These are phyloP conservation scores for Istiophorus platypterus DNA, from an alignment of 2,113 vertebrate genomes.

Conservation along the genomic window DNA sequence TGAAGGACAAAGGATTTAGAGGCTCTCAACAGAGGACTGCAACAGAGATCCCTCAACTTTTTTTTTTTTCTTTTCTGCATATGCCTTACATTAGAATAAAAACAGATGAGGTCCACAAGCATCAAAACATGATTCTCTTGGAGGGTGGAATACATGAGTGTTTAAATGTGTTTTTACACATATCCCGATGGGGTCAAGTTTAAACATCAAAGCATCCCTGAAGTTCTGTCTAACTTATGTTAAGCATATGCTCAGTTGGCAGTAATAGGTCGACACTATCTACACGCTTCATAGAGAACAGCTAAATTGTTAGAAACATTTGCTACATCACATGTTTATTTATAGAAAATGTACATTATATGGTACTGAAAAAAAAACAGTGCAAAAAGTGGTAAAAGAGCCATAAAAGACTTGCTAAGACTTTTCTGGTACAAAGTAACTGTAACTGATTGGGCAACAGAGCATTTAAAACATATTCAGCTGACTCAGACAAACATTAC, in stretches of 20 bases:
- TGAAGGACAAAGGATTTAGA: conserved; percentile 70
- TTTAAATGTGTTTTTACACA: conserved; percentile 30
- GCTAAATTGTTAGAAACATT: conserved; percentile 5
- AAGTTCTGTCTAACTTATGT: conserved; percentile 33
- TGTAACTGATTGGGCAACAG: background rate
- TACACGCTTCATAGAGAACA: conserved; percentile 13
- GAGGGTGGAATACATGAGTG: conserved; percentile 5
- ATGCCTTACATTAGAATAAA: conserved; percentile 55
- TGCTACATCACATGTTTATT: conserved; percentile 9
- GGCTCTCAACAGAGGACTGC: conserved; percentile 46
- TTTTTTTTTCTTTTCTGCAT: conserved; percentile 1
- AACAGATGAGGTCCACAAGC: conserved; percentile 55
- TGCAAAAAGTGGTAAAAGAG: conserved; percentile 21
- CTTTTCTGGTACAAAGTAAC: conserved; percentile 12
- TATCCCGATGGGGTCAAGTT: conserved; percentile 44
- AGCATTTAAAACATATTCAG: conserved; percentile 13
- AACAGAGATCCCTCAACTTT: conserved; percentile 50
- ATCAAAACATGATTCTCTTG: conserved; percentile 3
- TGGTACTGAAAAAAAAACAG: conserved; percentile 28
- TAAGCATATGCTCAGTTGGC: conserved; percentile 33
- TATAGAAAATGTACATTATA: conserved; percentile 29
- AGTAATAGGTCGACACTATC: background rate
- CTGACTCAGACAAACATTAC: background rate
- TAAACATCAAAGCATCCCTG: conserved; percentile 57
- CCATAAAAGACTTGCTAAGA: conserved; percentile 32